Evolutionary conservation across 37 sponge, comb jelly and placozoan genomes (phyloP), one percentile per base, ranked within the genome.

Genomic region (Beroe forskalii): DNA sequence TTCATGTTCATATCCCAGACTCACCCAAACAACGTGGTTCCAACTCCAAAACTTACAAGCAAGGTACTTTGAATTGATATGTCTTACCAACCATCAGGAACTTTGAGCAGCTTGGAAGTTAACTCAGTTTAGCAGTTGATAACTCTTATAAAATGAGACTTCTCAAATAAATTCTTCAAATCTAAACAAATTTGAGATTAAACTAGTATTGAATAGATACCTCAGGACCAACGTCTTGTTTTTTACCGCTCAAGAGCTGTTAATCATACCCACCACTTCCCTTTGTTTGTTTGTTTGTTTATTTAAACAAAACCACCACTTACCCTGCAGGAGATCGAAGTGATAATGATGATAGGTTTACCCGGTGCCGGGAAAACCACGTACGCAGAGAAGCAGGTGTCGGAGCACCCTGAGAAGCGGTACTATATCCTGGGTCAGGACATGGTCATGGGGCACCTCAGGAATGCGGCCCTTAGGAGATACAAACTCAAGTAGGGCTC

Each of bases 381-480:
- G 27, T 80, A 80, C 27, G 86, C 86, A 3, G 9, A 38, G 86
- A 80, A 80, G 20, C 86, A 80, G 60, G n/a, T 41, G 0, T 2
- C 19, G 1, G 86, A 80, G 60, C 12, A 80, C 8, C 86, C 86
- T n/a, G 86, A 80, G 27, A 80, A 80, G 86, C 27, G 86, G 35
- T 80, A 80, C 40, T 80, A 80, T 27, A 32, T 80, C 35, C 30
- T 80, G 60, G 86, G 86, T 42, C 86, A 80, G 28, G 86, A 80
- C 41, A 80, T 80, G 86, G 35, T 80, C 60, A 80, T 80, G 86
- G 86, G 60, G 1, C 86, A 80, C 28, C 86, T 80, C 55, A 80
- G 86, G 28, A 80, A 80, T 38, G 86, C 86, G 38, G 55, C 55
- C 42, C 48, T 80, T 3, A 41, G 35, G 3, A 17, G 86, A 80